Evolutionary conservation across 2,888 invertebrate species (phyloP).

Genomic region (Alcis repandata): DNA sequence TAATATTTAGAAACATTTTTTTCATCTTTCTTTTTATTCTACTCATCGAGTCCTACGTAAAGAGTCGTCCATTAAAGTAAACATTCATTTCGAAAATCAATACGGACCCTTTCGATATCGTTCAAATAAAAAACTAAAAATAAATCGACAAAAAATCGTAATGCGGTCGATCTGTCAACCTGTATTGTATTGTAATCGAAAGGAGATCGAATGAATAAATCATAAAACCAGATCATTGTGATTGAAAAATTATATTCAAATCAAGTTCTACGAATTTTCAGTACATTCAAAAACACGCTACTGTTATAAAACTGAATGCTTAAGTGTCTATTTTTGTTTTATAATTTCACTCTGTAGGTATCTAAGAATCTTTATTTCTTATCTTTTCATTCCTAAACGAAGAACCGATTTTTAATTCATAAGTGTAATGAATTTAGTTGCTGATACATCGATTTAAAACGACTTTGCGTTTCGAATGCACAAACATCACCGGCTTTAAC

Average conservation of each 20-base stretch:
- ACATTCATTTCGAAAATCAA: slow-evolving; percentile 81
- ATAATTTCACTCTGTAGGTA: too few relatives aligned
- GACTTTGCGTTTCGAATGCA: too few relatives aligned
- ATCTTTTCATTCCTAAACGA: background rate
- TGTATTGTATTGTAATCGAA: slow-evolving; percentile 75
- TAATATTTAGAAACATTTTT: too few relatives aligned
- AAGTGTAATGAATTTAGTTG: too few relatives aligned
- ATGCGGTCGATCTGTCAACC: slow-evolving; percentile 80
- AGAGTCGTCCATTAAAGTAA: slow-evolving; percentile 77
- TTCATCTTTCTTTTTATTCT: slow-evolving; percentile 54
- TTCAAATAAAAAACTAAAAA: slow-evolving; percentile 79
- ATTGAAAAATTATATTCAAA: slow-evolving; percentile 36
- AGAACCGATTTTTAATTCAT: too few relatives aligned
- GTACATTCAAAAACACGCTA: background rate
- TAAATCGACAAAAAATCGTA: slow-evolving; percentile 61
- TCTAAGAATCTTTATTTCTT: background rate
- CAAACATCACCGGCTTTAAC: too few relatives aligned
- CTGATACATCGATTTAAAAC: too few relatives aligned
- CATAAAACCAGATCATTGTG: slow-evolving; percentile 53
- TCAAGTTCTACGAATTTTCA: slow-evolving; percentile 28
- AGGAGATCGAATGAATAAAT: slow-evolving; percentile 64
- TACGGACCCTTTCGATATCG: slow-evolving; percentile 80
- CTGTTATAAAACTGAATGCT: background rate
- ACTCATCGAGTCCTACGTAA: slow-evolving; percentile 55
- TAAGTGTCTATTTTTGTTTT: background rate